These are phyloP conservation scores for Astropecten irregularis DNA, from an alignment of 53 echinoderm and acorn worm genomes.

Conservation along the genomic window DNA sequence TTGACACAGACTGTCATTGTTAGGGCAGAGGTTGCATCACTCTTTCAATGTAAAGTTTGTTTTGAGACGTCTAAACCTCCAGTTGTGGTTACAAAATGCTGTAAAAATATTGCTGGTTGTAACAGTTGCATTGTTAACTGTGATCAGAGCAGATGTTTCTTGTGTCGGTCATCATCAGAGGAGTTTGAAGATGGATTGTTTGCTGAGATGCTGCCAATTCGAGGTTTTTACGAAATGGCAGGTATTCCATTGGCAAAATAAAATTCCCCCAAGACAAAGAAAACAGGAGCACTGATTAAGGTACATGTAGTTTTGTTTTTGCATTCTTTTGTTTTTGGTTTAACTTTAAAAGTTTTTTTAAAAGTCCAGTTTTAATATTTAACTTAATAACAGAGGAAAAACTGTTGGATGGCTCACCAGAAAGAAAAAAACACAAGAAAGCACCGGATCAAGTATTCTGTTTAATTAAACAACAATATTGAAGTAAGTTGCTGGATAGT, in stretches of 20 bases:
- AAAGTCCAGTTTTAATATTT: too few species aligned
- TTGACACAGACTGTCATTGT: too few species aligned
- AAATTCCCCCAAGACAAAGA: too few species aligned
- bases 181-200: not conserved
- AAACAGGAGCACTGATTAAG: too few species aligned
- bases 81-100: not conserved
- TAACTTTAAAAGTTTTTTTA: not conserved
- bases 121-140: not conserved
- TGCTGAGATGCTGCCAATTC: not conserved
- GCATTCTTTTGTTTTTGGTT: not conserved
- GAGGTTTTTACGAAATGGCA: conserved; percentile 1
- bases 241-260: not conserved
- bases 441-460: too few species aligned
- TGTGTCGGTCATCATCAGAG: conserved; percentile 2
- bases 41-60: not conserved
- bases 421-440: too few species aligned
- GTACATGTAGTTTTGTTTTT: not conserved
- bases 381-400: too few species aligned
- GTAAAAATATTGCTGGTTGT: conserved; percentile 7
- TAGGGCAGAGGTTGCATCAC: not conserved
- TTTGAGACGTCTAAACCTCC: not conserved
- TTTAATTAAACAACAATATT: too few species aligned
- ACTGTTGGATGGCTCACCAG: too few species aligned
- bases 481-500: too few species aligned
- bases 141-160: not conserved